A percentile compares a stretch with the other conserved stretches of the same genome.
These are phyloP conservation scores for Athalia cordata DNA, from an alignment of 2,888 invertebrate species.

Conservation along the genomic window DNA sequence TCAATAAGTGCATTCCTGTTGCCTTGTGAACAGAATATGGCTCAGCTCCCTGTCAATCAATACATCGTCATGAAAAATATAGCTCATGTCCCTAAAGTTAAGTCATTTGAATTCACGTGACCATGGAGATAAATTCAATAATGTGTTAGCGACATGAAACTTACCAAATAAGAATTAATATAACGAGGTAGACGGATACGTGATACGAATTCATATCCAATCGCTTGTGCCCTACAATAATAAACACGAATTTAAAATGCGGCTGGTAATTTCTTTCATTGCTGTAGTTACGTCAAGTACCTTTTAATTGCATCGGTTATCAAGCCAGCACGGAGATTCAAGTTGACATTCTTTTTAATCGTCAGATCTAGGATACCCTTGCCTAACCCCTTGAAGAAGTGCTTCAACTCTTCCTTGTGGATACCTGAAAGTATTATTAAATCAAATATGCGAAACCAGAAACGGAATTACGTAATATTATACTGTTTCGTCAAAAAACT, in stretches of 20 bases:
- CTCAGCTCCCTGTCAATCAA: conserved; percentile 79
- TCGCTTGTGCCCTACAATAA: conserved; percentile 70
- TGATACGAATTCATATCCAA: conserved; percentile 67
- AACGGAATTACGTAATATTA: neutral
- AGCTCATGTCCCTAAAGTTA: neutral
- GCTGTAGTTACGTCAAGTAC: conserved; percentile 63
- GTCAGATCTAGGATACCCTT: conserved; percentile 81
- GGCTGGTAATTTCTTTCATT: conserved; percentile 25
- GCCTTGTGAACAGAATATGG: conserved; percentile 84
- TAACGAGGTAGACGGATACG: conserved; percentile 82
- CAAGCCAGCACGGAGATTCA: conserved; percentile 79
- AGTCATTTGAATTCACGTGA: neutral
- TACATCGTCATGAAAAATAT: conserved; percentile 38
- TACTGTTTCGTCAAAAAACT: neutral
- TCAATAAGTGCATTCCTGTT: conserved; percentile 81
- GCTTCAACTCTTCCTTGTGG: conserved; percentile 80
- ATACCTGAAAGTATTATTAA: conserved; percentile 64
- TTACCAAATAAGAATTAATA: conserved; percentile 80
- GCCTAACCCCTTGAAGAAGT: conserved; percentile 81
- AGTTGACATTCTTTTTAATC: conserved; percentile 77
- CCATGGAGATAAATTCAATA: conserved; percentile 23
- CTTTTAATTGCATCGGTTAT: conserved; percentile 81
- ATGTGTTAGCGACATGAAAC: conserved; percentile 50
- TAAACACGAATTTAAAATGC: conserved; percentile 22
- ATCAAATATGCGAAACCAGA: neutral